Evolutionary conservation across 1,140 invertebrate species (phyloP), one percentile per base, ranked within the genome.

Genomic region (Lordiphosa clarofinis): DNA sequence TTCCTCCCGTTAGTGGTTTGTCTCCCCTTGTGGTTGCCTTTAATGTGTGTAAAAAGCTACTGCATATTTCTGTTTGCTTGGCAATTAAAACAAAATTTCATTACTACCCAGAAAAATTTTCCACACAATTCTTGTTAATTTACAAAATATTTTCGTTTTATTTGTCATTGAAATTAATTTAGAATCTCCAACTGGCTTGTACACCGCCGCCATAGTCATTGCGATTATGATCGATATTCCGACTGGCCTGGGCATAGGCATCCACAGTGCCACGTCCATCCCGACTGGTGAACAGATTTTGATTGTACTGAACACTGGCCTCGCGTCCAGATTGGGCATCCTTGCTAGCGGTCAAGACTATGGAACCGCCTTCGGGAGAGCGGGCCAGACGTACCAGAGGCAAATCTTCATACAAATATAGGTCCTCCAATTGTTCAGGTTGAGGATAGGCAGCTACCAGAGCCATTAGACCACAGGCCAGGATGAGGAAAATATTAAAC

Each of bases 231-330:
- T 86, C 75, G 7, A 86, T 71, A 19, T 86, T 82, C 0, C 75
- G 43, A 13, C 52, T 64, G 21, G 68, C 82, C 56, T 86, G 84
- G n/a, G 81, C 82, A 40, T 86, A 86, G 56, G 82, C 82, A 66
- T 86, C 81, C 7, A 86, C 57, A 24, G 12, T 61, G 56, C 72
- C 74, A 68, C 73, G 82, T 28, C 82, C 82, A 73, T 86, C 75
- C 6, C 42, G 40, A 13, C 72, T 81, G 9, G 50, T 68, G 24
- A 21, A 81, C 0, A 86, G 47, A 68, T 86, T 86, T 5, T 86
- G 81, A 52, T 86, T 86, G 19, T 86, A 86, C 24, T 86, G 75
- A 0, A 68, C 33, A 31, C 38, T 46, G 7, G 68, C 72, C 46
- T 73, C 62, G 2, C 82, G 72, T 11, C 82, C 82, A 24, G 5